These are phyloP conservation scores for Zosterops hypoxanthus DNA, from an alignment of 2,113 vertebrate species.

Conservation along the genomic window DNA sequence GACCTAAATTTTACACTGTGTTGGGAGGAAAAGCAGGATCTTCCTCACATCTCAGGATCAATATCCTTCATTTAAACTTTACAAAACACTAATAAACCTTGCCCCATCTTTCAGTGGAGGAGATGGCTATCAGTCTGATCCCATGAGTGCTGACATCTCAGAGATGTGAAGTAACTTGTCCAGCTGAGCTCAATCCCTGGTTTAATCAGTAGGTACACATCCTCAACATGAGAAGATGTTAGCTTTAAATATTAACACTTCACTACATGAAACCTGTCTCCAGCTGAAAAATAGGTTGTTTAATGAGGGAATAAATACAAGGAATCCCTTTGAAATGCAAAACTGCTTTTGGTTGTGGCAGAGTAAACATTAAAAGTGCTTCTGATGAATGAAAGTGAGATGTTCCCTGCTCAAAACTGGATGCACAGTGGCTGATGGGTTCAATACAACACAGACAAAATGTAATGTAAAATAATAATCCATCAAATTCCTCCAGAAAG, in stretches of 20 bases:
- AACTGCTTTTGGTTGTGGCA: not conserved
- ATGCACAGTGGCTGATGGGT: not conserved
- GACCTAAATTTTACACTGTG: accelerated
- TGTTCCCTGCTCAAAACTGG: not conserved
- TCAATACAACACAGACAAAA: not conserved
- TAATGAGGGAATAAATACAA: not conserved
- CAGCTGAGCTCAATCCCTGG: not conserved
- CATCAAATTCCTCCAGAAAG: not conserved
- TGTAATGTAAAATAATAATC: not conserved
- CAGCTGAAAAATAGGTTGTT: not conserved
- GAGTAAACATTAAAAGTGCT: not conserved
- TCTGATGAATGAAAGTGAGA: not conserved
- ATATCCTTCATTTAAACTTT: not conserved
- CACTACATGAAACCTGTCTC: not conserved
- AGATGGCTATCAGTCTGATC: not conserved
- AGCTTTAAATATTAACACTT: not conserved
- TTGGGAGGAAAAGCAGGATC: not conserved
- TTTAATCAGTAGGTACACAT: not conserved
- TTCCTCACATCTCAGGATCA: not conserved
- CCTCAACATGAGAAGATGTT: not conserved
- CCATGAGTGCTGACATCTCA: not conserved
- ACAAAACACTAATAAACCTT: not conserved
- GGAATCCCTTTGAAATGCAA: slow-evolving; percentile 21
- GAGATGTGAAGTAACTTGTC: not conserved
- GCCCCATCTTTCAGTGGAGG: not conserved